Base-by-base conservation (phyloP, 2,797 vertebrate species). In the Chaetodon trifasciatus region DNA sequence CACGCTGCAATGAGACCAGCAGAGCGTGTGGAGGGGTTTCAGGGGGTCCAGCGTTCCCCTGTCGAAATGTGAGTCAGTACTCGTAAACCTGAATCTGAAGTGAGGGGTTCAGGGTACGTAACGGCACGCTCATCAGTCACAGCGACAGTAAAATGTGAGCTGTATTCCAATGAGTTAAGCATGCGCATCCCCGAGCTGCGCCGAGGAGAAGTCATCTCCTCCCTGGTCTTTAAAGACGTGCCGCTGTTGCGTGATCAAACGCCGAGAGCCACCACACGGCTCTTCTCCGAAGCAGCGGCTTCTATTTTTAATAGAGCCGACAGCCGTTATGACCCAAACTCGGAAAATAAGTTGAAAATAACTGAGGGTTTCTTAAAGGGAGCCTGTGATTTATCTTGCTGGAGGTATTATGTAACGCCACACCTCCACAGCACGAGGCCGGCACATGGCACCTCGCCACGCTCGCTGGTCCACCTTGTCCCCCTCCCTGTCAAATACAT, bases 321-420 rank as follows among this genome's bases (percentile, higher is more conserved):
- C 23, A 13, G 13, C 40, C 46, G 72, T 10, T 6, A n/a, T 39
- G 39, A 74, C 21, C 44, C 35, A 61, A 37, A 21, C 24, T 1
- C 44, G 17, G 23, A 58, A 47, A 76, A 76, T 56, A 52, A 62
- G 35, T n/a, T 42, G 13, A 52, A 78, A 57, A 55, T 70, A 76
- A 74, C 17, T 7, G 24, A 52, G 46, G 8, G 21, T 9, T 35
- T 46, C n/a, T 46, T 9, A 5, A 57, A 24, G 11, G 50, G 40
- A 62, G 46, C 37, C 28, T 40, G 35, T 44, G 28, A 76, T 88
- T 55, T 15, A 19, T 47, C 64, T 50, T 44, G 68, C 47, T 35
- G 3, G 2, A 24, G 37, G 42, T 3, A 6, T 88, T 85, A 91
- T n/a, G 76, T 63, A 90, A 91, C 0, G 17, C 75, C 75, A 70